These are phyloP conservation scores for Poeciliopsis turneri DNA, from an alignment of 2,797 vertebrate species.

Conservation along the genomic window DNA sequence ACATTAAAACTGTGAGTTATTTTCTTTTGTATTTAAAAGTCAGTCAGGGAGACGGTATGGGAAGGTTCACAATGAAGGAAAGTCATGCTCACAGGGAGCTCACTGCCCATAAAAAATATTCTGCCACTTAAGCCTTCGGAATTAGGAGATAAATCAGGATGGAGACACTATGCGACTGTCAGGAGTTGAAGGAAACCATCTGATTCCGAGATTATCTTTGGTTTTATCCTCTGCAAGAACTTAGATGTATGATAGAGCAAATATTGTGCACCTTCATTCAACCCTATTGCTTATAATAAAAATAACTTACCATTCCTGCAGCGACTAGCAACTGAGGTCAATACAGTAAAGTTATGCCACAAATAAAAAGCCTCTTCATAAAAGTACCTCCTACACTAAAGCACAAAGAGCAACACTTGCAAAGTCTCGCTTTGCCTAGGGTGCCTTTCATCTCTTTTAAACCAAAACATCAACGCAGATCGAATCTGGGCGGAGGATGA, in stretches of 20 bases:
- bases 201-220: background rate
- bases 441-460: conserved; percentile 35
- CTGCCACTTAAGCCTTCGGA: conserved; percentile 1
- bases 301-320: conserved; percentile 12
- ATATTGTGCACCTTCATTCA: conserved; percentile 3
- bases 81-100: background rate
- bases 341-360: conserved; percentile 20
- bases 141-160: conserved; percentile 4
- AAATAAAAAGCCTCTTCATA: conserved; percentile 35
- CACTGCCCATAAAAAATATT: conserved; percentile 12
- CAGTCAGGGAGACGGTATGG: background rate
- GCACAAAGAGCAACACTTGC: conserved; percentile 34
- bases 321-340: conserved; percentile 12
- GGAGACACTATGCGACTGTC: background rate
- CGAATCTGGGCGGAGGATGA: conserved; percentile 23
- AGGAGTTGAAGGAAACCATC: background rate
- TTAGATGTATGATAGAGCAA: background rate
- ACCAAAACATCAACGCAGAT: conserved; percentile 20
- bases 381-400: conserved; percentile 36
- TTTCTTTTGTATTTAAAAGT: background rate
- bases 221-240: background rate
- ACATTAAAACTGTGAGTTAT: background rate
- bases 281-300: background rate
- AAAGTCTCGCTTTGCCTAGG: conserved; percentile 22
- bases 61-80: background rate